phyloP scores from a whole-genome alignment of 1,140 invertebrate genomes.

The Tribolium castaneum region DNA sequence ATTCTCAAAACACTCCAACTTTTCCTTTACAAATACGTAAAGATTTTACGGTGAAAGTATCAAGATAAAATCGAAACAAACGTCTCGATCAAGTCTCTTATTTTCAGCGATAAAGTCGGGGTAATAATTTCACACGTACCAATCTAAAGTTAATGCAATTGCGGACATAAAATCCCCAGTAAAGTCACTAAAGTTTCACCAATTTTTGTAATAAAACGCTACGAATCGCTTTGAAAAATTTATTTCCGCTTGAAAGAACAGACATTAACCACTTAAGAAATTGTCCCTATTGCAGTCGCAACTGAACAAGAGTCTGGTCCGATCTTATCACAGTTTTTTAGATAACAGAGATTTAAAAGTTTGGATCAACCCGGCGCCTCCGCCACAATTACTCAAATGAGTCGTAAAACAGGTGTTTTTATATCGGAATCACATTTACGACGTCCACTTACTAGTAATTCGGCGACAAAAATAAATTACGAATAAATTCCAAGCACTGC shows the following conservation, averaged over 20 bases:
- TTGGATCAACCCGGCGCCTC: not conserved
- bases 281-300: not conserved
- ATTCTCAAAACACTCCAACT: too few species aligned
- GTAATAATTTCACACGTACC: not conserved
- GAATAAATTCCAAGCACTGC: not conserved
- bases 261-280: not conserved
- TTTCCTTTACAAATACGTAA: too few species aligned
- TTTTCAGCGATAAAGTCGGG: not conserved
- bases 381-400: not conserved
- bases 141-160: not conserved
- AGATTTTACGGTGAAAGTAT: too few species aligned
- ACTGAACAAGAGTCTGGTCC: not conserved
- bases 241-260: not conserved
- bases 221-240: not conserved
- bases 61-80: not conserved
- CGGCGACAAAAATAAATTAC: conserved; percentile 4
- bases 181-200: not conserved
- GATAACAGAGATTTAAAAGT: too few species aligned
- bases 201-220: too few species aligned
- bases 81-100: not conserved
- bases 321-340: too few species aligned
- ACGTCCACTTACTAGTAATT: conserved; percentile 1
- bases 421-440: not conserved
- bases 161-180: not conserved
- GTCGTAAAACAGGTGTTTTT: not conserved